Percentiles rank a stretch among this genome's conserved stretches.
Evolutionary conservation across 2,888 invertebrate species (phyloP).

Genomic region (Zonitis immaculata): DNA sequence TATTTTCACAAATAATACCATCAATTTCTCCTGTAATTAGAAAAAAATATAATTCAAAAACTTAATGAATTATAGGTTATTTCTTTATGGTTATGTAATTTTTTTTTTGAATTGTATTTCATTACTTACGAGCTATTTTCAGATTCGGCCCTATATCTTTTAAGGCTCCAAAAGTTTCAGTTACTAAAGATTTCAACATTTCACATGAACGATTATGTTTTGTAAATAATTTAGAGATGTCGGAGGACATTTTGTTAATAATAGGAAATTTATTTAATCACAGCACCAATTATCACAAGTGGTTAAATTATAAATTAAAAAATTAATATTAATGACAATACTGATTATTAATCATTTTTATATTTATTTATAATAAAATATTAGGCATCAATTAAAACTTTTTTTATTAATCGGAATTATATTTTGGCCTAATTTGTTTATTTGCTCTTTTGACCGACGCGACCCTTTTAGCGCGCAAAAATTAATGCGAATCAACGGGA

Average conservation of each 20-base stretch:
- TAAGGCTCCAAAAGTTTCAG: neutral
- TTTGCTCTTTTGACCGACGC: too few species aligned
- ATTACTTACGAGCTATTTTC: neutral
- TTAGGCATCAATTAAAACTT: too few species aligned
- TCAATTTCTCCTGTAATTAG: neutral
- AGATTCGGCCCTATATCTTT: neutral
- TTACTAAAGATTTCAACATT: neutral
- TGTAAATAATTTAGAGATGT: neutral
- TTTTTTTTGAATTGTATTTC: neutral
- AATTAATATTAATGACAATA: neutral
- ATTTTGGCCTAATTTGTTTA: too few species aligned
- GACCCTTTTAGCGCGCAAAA: too few species aligned
- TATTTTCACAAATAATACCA: neutral
- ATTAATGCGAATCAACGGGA: too few species aligned
- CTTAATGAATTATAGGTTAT: too few species aligned
- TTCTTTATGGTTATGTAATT: too few species aligned
- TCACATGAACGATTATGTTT: neutral
- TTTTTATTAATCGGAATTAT: too few species aligned
- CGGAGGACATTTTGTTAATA: neutral
- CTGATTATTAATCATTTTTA: neutral
- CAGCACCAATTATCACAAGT: constrained; percentile 1
- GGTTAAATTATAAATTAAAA: neutral
- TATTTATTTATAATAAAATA: neutral
- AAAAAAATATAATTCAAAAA: too few species aligned
- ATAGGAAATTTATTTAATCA: neutral